phyloP scores from a whole-genome alignment of 1,140 invertebrate species.

The Drusus annulatus region DNA sequence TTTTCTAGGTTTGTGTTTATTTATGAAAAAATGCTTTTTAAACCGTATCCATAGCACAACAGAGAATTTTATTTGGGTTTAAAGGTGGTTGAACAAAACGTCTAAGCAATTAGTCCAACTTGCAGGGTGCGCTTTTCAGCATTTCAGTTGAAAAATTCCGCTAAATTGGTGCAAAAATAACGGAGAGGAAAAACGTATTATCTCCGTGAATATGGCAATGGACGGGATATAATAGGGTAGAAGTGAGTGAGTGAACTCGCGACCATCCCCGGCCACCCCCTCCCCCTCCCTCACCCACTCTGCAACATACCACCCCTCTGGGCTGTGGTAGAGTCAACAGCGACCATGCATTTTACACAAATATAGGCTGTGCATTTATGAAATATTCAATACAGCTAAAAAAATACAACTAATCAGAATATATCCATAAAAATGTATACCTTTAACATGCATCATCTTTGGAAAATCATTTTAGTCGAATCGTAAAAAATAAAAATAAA shows the following conservation, averaged over 20 bases:
- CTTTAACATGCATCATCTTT: no score
- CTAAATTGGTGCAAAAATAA: slow-evolving; percentile 23
- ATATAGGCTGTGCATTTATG: neutral
- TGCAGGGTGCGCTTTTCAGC: slow-evolving; percentile 10
- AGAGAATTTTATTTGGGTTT: no score
- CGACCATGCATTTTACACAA: neutral
- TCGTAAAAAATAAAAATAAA: no score
- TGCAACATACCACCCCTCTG: neutral
- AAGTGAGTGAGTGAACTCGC: slow-evolving; percentile 30
- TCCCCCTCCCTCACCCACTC: neutral
- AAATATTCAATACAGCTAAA: no score
- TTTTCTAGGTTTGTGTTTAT: no score
- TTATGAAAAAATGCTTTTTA: no score
- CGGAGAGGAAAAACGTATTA: slow-evolving; percentile 3
- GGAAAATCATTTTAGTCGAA: no score
- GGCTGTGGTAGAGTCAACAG: neutral
- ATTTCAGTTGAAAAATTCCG: slow-evolving; percentile 11
- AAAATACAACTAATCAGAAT: no score
- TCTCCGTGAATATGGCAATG: slow-evolving; percentile 34
- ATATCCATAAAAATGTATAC: no score
- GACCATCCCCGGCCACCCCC: neutral
- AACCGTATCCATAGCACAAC: no score
- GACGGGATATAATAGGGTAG: slow-evolving; percentile 12
- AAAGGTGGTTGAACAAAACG: no score
- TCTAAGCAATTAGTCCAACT: neutral